Percentiles rank a stretch among this genome's conserved stretches.
These are phyloP conservation scores for Pithecia hirsuta DNA, from an alignment of 2,797 vertebrate genomes.

Conservation along the genomic window DNA sequence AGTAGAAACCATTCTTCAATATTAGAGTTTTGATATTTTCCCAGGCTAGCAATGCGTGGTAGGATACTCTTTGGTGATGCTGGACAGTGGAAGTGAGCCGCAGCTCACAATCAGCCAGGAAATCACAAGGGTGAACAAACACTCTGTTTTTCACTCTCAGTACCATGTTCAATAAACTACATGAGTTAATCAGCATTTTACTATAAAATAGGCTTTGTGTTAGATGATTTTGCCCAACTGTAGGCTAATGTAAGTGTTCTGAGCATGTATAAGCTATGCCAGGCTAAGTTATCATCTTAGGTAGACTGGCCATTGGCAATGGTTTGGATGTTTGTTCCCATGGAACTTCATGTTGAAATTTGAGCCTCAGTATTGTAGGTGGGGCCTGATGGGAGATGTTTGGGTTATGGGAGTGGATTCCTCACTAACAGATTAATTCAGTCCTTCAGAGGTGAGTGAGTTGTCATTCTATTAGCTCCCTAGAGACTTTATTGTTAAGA, in stretches of 20 bases:
- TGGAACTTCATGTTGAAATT: not conserved
- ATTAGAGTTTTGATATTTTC: not conserved
- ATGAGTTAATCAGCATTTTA: not conserved
- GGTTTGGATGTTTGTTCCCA: not conserved
- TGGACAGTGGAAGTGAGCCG: not conserved
- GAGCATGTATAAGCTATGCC: not conserved
- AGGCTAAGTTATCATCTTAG: not conserved
- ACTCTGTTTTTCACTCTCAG: not conserved
- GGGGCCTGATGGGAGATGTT: not conserved
- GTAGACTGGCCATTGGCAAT: not conserved
- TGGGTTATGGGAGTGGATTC: not conserved
- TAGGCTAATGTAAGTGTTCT: not conserved
- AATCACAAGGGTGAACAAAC: not conserved
- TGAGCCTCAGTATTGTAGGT: not conserved
- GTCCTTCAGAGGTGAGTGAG: not conserved
- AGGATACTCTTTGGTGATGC: not conserved
- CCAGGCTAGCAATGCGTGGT: not conserved
- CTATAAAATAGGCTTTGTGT: not conserved
- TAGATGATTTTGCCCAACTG: not conserved
- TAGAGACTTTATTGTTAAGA: not conserved
- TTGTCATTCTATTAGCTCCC: not conserved
- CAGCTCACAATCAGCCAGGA: not conserved
- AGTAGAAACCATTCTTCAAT: not conserved
- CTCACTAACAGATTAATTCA: not conserved
- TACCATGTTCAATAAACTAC: not conserved